Evolutionary conservation across 2,113 vertebrate genomes (phyloP).

Genomic region (Oreocharis arfaki): DNA sequence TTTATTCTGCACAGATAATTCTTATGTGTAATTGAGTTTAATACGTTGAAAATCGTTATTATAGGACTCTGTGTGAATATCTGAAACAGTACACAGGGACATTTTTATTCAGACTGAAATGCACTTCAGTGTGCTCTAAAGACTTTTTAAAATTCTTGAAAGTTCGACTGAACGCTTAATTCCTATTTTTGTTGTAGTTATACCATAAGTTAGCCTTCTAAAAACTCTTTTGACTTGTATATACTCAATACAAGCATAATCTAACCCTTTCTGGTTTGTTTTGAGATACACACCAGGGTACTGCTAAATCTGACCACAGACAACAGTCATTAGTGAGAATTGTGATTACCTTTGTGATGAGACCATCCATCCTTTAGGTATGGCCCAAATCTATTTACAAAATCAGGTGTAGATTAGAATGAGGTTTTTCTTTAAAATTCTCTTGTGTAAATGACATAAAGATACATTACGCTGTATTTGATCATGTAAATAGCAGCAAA

Average conservation of each 20-base stretch:
- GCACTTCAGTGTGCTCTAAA: background rate
- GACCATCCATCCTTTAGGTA: background rate
- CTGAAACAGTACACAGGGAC: background rate
- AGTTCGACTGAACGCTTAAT: background rate
- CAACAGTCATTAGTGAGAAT: background rate
- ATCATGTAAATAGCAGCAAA: background rate
- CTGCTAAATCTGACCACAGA: background rate
- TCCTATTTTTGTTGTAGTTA: background rate
- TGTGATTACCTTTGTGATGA: background rate
- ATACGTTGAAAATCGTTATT: background rate
- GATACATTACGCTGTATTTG: background rate
- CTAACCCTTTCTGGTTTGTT: background rate
- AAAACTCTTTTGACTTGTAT: background rate
- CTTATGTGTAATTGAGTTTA: background rate
- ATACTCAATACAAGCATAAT: background rate
- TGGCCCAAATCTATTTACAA: background rate
- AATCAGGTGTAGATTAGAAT: background rate
- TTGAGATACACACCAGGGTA: background rate
- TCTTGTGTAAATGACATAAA: background rate
- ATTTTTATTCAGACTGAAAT: background rate
- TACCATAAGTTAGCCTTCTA: background rate
- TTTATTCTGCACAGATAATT: background rate
- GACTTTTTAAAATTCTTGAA: background rate
- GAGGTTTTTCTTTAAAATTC: background rate
- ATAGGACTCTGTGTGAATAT: background rate